Evolutionary conservation across 1,140 invertebrate genomes (phyloP).

Genomic region (Achatina immaculata): DNA sequence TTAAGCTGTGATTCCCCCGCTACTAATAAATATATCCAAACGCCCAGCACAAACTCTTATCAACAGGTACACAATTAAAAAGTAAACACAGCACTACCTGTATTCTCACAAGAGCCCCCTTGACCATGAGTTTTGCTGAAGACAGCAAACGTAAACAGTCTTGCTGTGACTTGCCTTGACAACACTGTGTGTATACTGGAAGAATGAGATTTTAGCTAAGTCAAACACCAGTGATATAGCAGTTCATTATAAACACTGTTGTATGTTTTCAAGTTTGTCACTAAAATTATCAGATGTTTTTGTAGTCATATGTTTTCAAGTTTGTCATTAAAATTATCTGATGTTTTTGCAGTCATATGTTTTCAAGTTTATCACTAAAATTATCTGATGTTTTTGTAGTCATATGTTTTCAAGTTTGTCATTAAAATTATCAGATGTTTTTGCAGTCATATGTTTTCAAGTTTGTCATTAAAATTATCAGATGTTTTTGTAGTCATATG

Average conservation of each 20-base stretch:
- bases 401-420: too few relatives aligned
- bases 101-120: slow-evolving; percentile 54
- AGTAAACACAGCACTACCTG: background rate
- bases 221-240: background rate
- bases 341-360: too few relatives aligned
- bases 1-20: too few relatives aligned
- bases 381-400: too few relatives aligned
- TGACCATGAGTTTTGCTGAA: slow-evolving; percentile 63
- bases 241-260: background rate
- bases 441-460: too few relatives aligned
- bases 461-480: too few relatives aligned
- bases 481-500: too few relatives aligned
- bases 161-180: slow-evolving; percentile 10
- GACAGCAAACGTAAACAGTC: slow-evolving; percentile 46
- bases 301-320: background rate
- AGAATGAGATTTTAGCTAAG: slow-evolving; percentile 26
- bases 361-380: too few relatives aligned
- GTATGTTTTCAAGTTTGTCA: background rate
- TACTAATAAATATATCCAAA: too few relatives aligned
- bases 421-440: too few relatives aligned
- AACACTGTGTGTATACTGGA: slow-evolving; percentile 42
- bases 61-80: background rate
- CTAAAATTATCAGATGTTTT: background rate
- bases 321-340: background rate
- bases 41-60: too few relatives aligned